Percentiles rank a stretch among this genome's conserved stretches.
Conservation (phyloP, 2,888 invertebrate species). For the Nomada fucata region DNA sequence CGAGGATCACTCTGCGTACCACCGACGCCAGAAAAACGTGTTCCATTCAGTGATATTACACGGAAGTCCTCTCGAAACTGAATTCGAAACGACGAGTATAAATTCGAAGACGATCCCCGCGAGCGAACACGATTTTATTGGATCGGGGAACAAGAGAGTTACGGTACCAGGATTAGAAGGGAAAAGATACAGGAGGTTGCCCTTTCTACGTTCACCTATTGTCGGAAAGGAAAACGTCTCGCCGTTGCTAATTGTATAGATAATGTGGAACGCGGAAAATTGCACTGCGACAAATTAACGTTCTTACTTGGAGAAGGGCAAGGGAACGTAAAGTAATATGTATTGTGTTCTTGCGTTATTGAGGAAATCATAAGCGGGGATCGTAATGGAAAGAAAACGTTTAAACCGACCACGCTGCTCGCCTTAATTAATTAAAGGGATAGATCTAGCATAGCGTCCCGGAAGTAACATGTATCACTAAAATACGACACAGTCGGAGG, state of each 20-base stretch:
- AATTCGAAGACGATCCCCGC: constrained; percentile 23
- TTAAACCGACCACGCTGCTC: constrained; percentile 74
- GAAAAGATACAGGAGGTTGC: no score
- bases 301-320: neutral
- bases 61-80: constrained; percentile 10
- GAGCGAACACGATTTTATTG: neutral
- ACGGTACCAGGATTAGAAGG: neutral
- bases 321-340: neutral
- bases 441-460: constrained; percentile 68
- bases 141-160: no score
- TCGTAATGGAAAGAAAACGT: constrained; percentile 59
- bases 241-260: neutral
- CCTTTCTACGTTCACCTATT: neutral
- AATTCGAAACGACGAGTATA: constrained; percentile 20
- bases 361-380: constrained; percentile 53
- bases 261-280: no score
- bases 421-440: constrained; percentile 74
- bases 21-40: constrained; percentile 75
- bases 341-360: neutral
- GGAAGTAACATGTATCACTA: constrained; percentile 59
- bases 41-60: constrained; percentile 78
- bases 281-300: neutral
- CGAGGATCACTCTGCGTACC: constrained; percentile 78
- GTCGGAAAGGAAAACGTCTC: neutral
- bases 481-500: constrained; percentile 54